Evolutionary conservation across 2,113 vertebrate genomes (phyloP).

Genomic region (Silurus asotus): DNA sequence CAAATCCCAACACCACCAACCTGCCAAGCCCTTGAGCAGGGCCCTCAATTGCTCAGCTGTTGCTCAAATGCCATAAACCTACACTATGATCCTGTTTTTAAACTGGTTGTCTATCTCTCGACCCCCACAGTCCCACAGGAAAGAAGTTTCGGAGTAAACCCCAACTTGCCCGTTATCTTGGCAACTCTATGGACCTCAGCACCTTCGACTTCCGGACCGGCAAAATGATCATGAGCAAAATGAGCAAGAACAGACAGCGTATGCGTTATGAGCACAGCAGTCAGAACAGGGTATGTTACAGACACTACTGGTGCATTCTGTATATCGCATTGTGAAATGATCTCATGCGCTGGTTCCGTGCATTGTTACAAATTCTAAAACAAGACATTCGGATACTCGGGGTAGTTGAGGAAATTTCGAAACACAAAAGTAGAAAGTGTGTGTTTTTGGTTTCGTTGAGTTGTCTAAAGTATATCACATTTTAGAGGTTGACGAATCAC

Average conservation of each 20-base stretch:
- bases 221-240: constrained; percentile 86
- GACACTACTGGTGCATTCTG: not conserved
- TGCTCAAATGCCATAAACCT: too few species aligned
- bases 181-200: constrained; percentile 82
- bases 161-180: constrained; percentile 85
- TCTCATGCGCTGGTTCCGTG: too few species aligned
- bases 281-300: constrained; percentile 81
- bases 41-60: too few species aligned
- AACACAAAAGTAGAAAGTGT: not conserved
- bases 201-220: constrained; percentile 84
- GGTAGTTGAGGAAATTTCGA: not conserved
- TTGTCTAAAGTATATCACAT: not conserved
- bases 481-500: not conserved
- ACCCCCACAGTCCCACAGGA: constrained; percentile 77
- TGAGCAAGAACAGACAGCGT: constrained; percentile 87
- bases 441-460: not conserved
- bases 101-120: constrained; percentile 30
- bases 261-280: constrained; percentile 83
- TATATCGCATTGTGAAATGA: not conserved
- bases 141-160: constrained; percentile 93
- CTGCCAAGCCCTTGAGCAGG: too few species aligned
- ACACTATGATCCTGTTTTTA: constrained; percentile 1
- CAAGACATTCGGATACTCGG: not conserved
- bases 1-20: too few species aligned
- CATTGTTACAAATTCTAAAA: not conserved